Evolutionary conservation across 2,113 vertebrate genomes (phyloP).

Genomic region (Sturnus vulgaris): DNA sequence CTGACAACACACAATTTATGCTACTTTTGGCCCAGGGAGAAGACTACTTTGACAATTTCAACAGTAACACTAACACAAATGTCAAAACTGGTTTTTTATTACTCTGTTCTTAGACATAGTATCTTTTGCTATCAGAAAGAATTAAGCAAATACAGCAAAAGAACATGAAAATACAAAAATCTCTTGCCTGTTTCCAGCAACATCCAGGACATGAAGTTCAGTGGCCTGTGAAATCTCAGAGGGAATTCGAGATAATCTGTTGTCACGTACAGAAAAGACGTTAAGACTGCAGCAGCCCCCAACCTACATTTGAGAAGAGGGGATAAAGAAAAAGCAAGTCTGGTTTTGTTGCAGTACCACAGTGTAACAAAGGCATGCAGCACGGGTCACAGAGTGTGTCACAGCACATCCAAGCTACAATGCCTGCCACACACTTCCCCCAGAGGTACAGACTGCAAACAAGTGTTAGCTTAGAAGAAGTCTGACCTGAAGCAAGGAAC

Average conservation of each 20-base stretch:
- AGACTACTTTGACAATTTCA: not conserved
- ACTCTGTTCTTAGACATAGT: not conserved
- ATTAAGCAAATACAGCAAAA: not conserved
- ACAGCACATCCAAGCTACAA: not conserved
- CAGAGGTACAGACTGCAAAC: not conserved
- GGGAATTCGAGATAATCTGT: constrained; percentile 86
- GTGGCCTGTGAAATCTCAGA: constrained; percentile 90
- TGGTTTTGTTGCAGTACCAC: not conserved
- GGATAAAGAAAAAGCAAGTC: not conserved
- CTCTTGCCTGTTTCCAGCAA: constrained; percentile 92
- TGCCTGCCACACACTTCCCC: not conserved
- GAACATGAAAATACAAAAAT: not conserved
- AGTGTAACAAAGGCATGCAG: constrained; percentile 15
- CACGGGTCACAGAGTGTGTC: not conserved
- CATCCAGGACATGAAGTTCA: constrained; percentile 93
- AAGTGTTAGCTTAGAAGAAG: not conserved
- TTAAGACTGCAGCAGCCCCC: constrained; percentile 93
- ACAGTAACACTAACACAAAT: not conserved
- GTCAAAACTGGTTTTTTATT: not conserved
- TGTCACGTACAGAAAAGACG: constrained; percentile 93
- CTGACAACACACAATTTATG: not conserved
- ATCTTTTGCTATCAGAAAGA: not conserved
- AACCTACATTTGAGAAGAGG: constrained; percentile 72
- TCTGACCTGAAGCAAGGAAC: not conserved
- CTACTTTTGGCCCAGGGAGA: not conserved